Evolutionary conservation across 2,888 invertebrate species (phyloP).

Genomic region (Notocelia uddmanniana): DNA sequence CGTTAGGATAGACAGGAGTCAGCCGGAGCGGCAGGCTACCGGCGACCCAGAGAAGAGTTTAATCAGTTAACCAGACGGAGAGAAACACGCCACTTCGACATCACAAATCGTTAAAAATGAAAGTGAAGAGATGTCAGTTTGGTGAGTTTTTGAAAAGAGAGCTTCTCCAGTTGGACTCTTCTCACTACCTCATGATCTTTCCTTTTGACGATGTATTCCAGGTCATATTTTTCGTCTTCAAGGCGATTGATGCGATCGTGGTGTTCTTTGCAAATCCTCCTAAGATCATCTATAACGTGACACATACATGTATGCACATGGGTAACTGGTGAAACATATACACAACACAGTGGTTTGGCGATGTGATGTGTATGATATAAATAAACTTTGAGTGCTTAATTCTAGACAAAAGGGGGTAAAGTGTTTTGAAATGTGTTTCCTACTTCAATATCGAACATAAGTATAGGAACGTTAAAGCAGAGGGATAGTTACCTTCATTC

Average conservation of each 20-base stretch:
- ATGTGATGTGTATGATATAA: constrained; percentile 63
- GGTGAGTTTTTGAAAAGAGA: constrained; percentile 78
- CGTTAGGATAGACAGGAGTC: constrained; percentile 71
- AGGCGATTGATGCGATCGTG: constrained; percentile 94
- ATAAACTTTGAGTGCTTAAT: constrained; percentile 33
- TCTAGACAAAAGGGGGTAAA: constrained; percentile 16
- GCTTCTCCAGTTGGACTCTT: constrained; percentile 68
- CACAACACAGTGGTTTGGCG: constrained; percentile 51
- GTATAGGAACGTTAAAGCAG: constrained; percentile 23
- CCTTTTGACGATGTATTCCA: constrained; percentile 98
- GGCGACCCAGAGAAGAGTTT: constrained; percentile 66
- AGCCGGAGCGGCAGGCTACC: constrained; percentile 55
- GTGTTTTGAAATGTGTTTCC: constrained; percentile 18
- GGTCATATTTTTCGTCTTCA: constrained; percentile 98
- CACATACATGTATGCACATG: constrained; percentile 65
- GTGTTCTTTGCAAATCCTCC: constrained; percentile 92
- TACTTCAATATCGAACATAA: constrained; percentile 22
- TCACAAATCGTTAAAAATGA: constrained; percentile 74
- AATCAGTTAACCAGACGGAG: constrained; percentile 74
- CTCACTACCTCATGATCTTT: constrained; percentile 98
- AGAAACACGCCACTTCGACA: constrained; percentile 78
- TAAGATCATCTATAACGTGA: constrained; percentile 90
- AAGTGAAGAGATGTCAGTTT: constrained; percentile 75
- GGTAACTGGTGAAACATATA: constrained; percentile 50
- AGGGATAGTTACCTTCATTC: constrained; percentile 92